These are phyloP conservation scores for Synergus itoensis DNA, from an alignment of 2,888 invertebrate genomes.

Conservation along the genomic window DNA sequence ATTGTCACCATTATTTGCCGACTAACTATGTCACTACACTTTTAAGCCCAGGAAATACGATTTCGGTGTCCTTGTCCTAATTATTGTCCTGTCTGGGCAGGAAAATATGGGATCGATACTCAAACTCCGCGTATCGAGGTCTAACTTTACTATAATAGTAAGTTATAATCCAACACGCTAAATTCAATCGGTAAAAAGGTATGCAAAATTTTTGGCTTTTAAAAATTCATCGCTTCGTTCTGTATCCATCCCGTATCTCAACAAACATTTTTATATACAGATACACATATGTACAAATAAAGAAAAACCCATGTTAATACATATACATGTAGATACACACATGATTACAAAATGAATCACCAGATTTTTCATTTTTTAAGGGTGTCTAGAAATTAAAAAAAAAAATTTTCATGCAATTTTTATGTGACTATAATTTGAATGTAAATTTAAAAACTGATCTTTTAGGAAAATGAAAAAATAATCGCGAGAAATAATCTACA, in stretches of 20 bases:
- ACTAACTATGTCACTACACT: neutral
- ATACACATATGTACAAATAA: neutral
- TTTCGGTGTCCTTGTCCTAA: neutral
- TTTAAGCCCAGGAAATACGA: neutral
- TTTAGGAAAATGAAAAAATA: neutral
- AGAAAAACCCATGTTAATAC: neutral
- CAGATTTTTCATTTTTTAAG: neutral
- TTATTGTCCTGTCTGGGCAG: neutral
- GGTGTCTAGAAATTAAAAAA: neutral
- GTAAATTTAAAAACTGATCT: neutral
- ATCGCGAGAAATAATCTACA: constrained; percentile 34
- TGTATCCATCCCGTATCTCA: constrained; percentile 54
- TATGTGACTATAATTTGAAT: neutral
- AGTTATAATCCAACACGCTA: neutral
- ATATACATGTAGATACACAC: neutral
- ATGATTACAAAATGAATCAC: neutral
- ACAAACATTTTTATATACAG: constrained; percentile 4
- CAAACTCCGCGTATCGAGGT: constrained; percentile 8
- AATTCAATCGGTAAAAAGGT: neutral
- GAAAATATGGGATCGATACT: constrained; percentile 36
- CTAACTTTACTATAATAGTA: neutral
- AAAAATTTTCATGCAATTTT: neutral
- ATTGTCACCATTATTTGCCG: neutral
- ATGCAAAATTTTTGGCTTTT: neutral
- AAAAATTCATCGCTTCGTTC: constrained; percentile 41